phyloP scores from a whole-genome alignment of 53 echinoderm and acorn worm genomes.

The Luidia sarsii region DNA sequence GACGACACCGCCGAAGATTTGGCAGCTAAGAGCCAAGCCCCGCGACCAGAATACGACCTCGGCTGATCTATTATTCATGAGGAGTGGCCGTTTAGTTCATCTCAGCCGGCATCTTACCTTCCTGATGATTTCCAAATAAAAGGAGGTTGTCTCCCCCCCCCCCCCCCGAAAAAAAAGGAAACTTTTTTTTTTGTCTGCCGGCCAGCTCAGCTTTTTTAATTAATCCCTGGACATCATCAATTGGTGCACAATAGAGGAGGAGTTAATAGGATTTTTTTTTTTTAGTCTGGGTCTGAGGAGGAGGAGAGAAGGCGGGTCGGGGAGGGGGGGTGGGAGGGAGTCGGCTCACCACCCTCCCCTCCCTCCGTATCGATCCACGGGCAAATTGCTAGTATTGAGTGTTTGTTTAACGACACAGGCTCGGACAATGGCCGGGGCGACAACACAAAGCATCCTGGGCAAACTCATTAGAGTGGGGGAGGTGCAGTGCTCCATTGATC shows the following conservation, averaged over 20 bases:
- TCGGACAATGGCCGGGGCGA: neutral
- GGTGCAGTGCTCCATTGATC: conserved; percentile 5
- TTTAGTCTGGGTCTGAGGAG: too few species aligned
- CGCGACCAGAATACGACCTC: too few species aligned
- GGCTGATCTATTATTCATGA: neutral
- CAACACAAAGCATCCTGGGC: conserved; percentile 17
- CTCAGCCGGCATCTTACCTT: neutral
- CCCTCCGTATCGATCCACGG: conserved; percentile 12
- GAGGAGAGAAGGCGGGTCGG: too few species aligned
- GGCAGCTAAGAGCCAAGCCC: too few species aligned
- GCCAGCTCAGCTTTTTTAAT: conserved; percentile 34
- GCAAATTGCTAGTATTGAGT: conserved; percentile 33
- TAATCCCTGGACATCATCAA: conserved; percentile 15
- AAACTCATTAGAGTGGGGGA: conserved; percentile 40
- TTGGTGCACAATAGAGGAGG: conserved; percentile 9
- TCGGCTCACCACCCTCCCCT: too few species aligned
- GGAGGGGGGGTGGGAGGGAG: neutral
- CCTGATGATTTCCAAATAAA: conserved; percentile 24
- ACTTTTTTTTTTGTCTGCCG: neutral
- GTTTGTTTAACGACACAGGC: conserved; percentile 41
- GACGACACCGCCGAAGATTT: too few species aligned
- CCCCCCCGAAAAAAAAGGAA: neutral
- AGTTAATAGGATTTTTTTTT: neutral
- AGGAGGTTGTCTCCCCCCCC: too few species aligned
- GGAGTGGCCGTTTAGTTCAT: neutral